A percentile compares a stretch with the other conserved stretches of the same genome.
Conservation (phyloP, 37 sponge, comb jelly and placozoan genomes). For the Cliona cf. orientalis region DNA sequence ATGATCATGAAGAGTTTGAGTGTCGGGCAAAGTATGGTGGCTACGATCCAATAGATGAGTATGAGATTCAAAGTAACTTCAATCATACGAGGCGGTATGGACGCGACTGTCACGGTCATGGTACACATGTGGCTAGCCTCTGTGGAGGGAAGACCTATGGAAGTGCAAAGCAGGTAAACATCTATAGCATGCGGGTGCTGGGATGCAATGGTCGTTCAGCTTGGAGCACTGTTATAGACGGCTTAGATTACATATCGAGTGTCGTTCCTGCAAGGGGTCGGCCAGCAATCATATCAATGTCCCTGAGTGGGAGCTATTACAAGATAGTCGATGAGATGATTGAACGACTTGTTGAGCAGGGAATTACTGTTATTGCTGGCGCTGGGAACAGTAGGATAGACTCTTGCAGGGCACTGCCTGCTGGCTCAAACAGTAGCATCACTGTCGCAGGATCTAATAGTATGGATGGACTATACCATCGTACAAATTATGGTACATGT, state of each 20-base stretch:
- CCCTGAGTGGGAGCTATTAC: constrained; percentile 56
- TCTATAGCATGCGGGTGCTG: constrained; percentile 69
- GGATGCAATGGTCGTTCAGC: constrained; percentile 56
- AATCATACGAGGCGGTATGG: constrained; percentile 11
- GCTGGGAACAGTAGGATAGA: constrained; percentile 63
- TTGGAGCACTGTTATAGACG: constrained; percentile 51
- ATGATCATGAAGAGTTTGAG: constrained; percentile 64
- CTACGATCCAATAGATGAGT: constrained; percentile 57
- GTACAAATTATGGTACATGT: constrained; percentile 70
- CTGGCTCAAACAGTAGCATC: constrained; percentile 29
- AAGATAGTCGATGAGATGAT: constrained; percentile 47
- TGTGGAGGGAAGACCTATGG: constrained; percentile 76
- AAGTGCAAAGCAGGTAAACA: constrained; percentile 48
- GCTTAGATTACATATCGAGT: constrained; percentile 38
- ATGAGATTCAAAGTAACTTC: background rate
- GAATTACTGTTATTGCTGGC: constrained; percentile 55
- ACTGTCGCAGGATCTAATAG: constrained; percentile 62
- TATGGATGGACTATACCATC: constrained; percentile 58
- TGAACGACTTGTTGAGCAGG: background rate
- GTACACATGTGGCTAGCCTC: constrained; percentile 79
- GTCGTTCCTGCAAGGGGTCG: background rate
- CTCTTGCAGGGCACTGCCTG: constrained; percentile 45
- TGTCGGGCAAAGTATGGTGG: constrained; percentile 58
- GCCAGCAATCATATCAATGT: constrained; percentile 58
- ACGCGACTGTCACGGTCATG: constrained; percentile 80